Percentiles rank a stretch among this genome's conserved stretches.
These are phyloP conservation scores for Synanthedon formicaeformis DNA, from an alignment of 2,888 invertebrate species.

Conservation along the genomic window DNA sequence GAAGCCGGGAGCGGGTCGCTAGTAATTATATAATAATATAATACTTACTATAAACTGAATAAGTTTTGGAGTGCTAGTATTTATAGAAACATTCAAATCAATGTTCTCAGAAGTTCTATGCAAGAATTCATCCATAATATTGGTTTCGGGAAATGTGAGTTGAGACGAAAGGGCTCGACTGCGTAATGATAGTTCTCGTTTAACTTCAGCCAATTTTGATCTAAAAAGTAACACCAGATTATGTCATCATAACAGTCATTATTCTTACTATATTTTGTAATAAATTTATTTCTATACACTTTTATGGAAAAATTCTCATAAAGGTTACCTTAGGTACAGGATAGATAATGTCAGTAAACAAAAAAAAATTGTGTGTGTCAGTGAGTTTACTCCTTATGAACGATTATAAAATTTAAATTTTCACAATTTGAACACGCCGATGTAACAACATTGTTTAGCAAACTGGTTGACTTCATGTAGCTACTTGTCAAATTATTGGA, in stretches of 20 bases:
- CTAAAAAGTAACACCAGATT: conserved; percentile 35
- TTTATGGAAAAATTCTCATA: background rate
- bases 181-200: conserved; percentile 77
- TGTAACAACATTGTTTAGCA: too few relatives aligned
- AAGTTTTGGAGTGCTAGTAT: conserved; percentile 76
- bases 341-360: too few relatives aligned
- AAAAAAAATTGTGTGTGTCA: too few relatives aligned
- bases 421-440: too few relatives aligned
- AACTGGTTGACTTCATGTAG: too few relatives aligned
- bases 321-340: too few relatives aligned
- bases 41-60: conserved; percentile 75
- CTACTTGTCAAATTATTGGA: too few relatives aligned
- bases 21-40: too few relatives aligned
- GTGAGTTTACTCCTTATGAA: too few relatives aligned
- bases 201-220: conserved; percentile 72
- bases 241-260: background rate
- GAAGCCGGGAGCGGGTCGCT: too few relatives aligned
- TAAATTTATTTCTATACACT: background rate
- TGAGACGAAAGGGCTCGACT: conserved; percentile 74
- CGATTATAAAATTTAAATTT: too few relatives aligned
- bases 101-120: conserved; percentile 64
- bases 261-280: background rate
- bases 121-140: conserved; percentile 80
- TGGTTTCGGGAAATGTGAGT: conserved; percentile 77
- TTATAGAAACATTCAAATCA: conserved; percentile 15